A percentile compares a stretch with the other conserved stretches of the same genome.
phyloP scores from a whole-genome alignment of 92 coral and sea anemone genomes.

The Plumapathes pennacea region DNA sequence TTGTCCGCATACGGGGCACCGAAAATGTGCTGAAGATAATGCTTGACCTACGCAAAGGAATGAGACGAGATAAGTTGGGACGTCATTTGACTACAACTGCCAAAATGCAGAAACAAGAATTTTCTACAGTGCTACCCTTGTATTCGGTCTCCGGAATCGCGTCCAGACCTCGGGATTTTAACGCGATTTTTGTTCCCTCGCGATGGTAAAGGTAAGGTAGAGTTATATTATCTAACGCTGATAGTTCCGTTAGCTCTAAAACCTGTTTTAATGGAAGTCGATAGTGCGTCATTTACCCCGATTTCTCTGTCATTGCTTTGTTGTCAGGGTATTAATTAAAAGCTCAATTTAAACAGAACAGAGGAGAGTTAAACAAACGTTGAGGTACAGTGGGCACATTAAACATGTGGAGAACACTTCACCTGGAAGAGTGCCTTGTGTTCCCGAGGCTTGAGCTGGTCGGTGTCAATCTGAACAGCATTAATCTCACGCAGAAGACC shows the following conservation, averaged over 20 bases:
- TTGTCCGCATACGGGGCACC: conserved; percentile 84
- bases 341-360: not conserved
- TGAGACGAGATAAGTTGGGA: not conserved
- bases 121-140: too few species aligned
- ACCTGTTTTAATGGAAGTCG: too few species aligned
- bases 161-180: not conserved
- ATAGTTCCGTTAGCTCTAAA: too few species aligned
- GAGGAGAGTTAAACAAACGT: too few species aligned
- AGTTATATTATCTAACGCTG: too few species aligned
- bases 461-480: conserved; percentile 47
- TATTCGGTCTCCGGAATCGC: not conserved
- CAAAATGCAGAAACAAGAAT: too few species aligned
- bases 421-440: conserved; percentile 83
- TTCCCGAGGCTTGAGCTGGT: conserved; percentile 80
- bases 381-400: not conserved
- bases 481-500: conserved; percentile 60
- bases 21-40: conserved; percentile 74
- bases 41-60: conserved; percentile 56
- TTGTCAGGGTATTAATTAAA: too few species aligned
- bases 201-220: too few species aligned
- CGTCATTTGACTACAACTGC: too few species aligned
- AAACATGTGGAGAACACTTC: not conserved
- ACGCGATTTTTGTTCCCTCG: too few species aligned
- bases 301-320: not conserved
- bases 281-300: not conserved